Evolutionary conservation across 53 echinoderm and acorn worm species (phyloP), one percentile per base, ranked within the genome.

Genomic region (Antedon mediterranea): DNA sequence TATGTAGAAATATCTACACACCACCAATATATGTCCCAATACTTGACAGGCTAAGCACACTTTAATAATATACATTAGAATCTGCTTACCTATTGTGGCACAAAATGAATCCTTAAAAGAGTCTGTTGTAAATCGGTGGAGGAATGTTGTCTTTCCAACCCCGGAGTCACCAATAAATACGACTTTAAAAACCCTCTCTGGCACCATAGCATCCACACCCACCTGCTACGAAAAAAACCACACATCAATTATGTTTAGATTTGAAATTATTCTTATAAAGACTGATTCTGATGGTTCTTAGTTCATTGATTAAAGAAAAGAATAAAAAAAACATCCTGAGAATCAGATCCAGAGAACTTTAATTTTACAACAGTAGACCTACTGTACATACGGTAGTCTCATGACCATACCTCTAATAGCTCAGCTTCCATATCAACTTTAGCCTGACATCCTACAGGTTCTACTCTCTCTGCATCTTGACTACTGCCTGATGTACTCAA

Each of bases 81-180:
- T 37, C 4, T 37, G 37, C 93, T 89, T 32, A 98, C 98, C 98
- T 78, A 98, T 98, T 5, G 98, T 98, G 31, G 98, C 93, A 81
- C 90, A 89, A 75, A 98, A 98, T 11, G 87, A 74, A 34, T 85
- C 80, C 30, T 73, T 82, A 81, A 98, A 98, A 14, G 81, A 30
- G 73, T 93, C 83, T 7, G 79, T 90, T 71, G 92, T 93, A 43
- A 98, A 90, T 76, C 98, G 78, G 42, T 98, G 92, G 71, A 98
- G 90, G 75, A 98, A 86, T 72, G 87, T 89, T 0, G 92, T 98
- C 78, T 98, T 98, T 13, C 98, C 98, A 18, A 98, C 98, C 4
- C 90, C 92, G 3, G 92, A 92, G 76, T 98, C 98, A 3, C 98
- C 98, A 4, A 98, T 92, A 74, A 98, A 98, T 14, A 98, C 98